Conservation (phyloP, 2,888 invertebrate species). For the Mythimna vitellina region DNA sequence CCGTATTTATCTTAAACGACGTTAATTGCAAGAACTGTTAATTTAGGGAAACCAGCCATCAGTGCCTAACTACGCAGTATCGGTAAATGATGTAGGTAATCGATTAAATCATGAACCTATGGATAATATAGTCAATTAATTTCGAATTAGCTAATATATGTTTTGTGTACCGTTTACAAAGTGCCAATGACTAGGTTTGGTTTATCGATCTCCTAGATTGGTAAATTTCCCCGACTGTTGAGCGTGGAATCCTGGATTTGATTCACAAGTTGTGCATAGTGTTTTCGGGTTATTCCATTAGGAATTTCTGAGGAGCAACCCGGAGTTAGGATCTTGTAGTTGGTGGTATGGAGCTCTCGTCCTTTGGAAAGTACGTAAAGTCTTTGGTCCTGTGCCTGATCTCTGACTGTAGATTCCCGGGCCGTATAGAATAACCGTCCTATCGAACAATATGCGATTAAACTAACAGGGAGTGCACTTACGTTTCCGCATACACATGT, state of each 20-base stretch:
- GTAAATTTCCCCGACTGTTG: neutral
- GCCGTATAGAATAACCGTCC: neutral
- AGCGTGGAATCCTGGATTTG: neutral
- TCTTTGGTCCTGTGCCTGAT: neutral
- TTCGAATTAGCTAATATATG: neutral
- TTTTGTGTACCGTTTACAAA: neutral
- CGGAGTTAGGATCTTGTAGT: neutral
- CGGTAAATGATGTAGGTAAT: neutral
- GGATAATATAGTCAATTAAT: neutral
- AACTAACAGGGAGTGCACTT: too few relatives aligned
- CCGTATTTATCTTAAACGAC: neutral
- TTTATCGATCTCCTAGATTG: neutral
- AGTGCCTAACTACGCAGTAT: neutral
- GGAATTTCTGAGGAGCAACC: neutral
- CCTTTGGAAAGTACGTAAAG: neutral
- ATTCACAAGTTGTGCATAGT: neutral
- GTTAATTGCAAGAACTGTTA: neutral
- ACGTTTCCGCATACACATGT: neutral
- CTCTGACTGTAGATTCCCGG: neutral
- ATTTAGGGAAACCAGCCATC: neutral
- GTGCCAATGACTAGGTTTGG: neutral
- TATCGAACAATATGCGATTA: neutral
- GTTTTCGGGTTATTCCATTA: neutral
- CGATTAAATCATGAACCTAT: neutral
- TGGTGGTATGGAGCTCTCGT: neutral